Percentiles rank a stretch among this genome's conserved stretches.
phyloP scores from a whole-genome alignment of 2,113 vertebrate species.

The Hippocampus barbouri region DNA sequence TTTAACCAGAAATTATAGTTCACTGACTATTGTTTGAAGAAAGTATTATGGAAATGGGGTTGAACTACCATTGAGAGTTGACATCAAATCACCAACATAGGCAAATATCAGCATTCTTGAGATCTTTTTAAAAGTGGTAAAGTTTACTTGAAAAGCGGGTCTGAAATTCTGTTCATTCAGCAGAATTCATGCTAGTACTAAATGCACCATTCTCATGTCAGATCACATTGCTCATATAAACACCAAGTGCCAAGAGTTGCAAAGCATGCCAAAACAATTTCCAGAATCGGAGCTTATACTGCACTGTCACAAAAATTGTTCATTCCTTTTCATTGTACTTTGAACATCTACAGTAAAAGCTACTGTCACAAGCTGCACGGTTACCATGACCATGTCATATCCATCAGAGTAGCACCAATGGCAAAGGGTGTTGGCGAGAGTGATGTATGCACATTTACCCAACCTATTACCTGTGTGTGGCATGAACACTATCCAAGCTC shows the following conservation, averaged over 20 bases:
- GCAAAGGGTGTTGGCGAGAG: neutral
- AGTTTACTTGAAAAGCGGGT: neutral
- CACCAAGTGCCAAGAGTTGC: neutral
- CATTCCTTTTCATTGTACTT: neutral
- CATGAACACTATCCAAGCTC: neutral
- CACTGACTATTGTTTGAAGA: neutral
- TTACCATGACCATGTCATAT: neutral
- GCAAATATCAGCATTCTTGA: neutral
- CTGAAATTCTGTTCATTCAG: neutral
- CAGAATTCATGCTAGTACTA: neutral
- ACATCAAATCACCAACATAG: neutral
- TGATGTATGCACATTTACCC: neutral
- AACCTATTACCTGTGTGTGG: neutral
- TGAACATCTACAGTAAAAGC: neutral
- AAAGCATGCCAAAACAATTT: neutral
- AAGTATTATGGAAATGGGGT: neutral
- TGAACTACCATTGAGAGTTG: neutral
- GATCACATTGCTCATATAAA: neutral
- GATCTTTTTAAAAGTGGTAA: neutral
- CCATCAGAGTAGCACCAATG: neutral
- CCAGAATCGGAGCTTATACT: neutral
- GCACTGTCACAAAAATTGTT: neutral
- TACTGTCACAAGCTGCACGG: neutral
- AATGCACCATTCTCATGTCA: neutral
- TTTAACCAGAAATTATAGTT: neutral